Evolutionary conservation across 2,113 vertebrate genomes (phyloP), one percentile per base, ranked within the genome.

Genomic region (Verasper variegatus): DNA sequence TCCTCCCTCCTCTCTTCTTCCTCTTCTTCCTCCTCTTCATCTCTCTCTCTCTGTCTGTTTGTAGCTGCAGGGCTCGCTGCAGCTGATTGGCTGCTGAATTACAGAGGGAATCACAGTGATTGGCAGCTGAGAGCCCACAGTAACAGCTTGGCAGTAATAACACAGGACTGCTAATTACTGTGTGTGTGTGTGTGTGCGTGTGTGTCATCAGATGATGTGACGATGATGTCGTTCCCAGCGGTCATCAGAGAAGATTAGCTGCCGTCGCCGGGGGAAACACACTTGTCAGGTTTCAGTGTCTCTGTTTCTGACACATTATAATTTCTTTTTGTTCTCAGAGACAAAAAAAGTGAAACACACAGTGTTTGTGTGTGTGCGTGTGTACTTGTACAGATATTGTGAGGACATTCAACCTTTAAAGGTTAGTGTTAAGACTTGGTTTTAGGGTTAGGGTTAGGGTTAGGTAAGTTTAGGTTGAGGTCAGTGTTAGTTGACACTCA

Each of bases 161-260:
- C 85, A 84, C 78, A 90, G 14, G 82, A 77, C 75, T 47, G 74
- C 83, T 85, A 89, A 89, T 89, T 81, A 85, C 71, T 79, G 42
- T 67, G 54, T 51, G 37, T 52, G 60, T 63, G 59, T 54, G 45
- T 54, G 23, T 14, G 60, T 63, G 59, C 40, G 42, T 54, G 23
- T 14, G 0, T 47, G 62, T 63, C 12, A 3, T 47, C 15, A 42
- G 75, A 75, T 82, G 78, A 70, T 73, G 71, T 84, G 85, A 82
- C 72, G 61, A 74, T 85, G 72, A 57, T 70, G 63, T 76, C 11
- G 47, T 54, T 80, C 82, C 81, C 78, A 81, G 26, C 26, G 71
- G 86, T 88, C 86, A 76, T 86, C 86, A 88, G 77, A 88, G 80
- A 76, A 85, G 86, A 85, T 87, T 82, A 87, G 27, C 5, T 31